These are phyloP conservation scores for Catalaphyllia jardinei DNA, from an alignment of 64 coral and sea anemone species.

Conservation along the genomic window DNA sequence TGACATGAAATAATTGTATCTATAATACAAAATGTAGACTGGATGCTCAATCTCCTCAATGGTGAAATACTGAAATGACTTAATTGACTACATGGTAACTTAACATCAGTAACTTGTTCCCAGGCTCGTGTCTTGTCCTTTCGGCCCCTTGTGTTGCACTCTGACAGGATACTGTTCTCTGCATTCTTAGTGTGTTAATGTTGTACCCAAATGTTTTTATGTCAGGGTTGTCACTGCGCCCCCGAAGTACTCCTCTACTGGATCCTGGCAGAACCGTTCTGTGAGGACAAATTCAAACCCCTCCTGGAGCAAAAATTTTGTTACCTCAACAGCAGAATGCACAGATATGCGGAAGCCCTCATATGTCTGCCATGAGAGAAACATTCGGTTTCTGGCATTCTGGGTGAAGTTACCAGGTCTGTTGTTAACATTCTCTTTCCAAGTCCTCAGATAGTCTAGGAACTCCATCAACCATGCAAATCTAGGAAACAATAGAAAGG, in stretches of 20 bases:
- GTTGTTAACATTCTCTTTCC: constrained; percentile 4
- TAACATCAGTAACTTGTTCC: too few relatives aligned
- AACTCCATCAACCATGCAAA: constrained; percentile 20
- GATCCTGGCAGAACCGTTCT: constrained; percentile 50
- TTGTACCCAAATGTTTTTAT: constrained; percentile 36
- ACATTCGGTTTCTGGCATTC: too few relatives aligned
- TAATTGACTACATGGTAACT: too few relatives aligned
- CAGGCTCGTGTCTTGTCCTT: too few relatives aligned
- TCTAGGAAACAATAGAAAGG: constrained; percentile 26
- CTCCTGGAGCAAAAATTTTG: constrained; percentile 33
- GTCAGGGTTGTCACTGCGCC: constrained; percentile 39
- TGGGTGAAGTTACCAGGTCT: too few relatives aligned
- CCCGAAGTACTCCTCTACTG: constrained; percentile 43
- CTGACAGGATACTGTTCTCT: constrained; percentile 40
- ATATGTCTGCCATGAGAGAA: too few relatives aligned
- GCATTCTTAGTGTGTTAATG: constrained; percentile 27
- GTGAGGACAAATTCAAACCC: constrained; percentile 46
- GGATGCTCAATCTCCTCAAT: too few relatives aligned
- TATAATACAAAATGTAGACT: too few relatives aligned
- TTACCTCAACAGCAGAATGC: constrained; percentile 3
- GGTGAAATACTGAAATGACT: too few relatives aligned
- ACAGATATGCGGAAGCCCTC: background rate
- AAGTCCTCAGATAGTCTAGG: constrained; percentile 10
- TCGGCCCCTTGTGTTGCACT: constrained; percentile 28
- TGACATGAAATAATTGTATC: too few relatives aligned